Base-by-base conservation (phyloP, 1,140 invertebrate genomes). In the Pteromalus puparum region DNA sequence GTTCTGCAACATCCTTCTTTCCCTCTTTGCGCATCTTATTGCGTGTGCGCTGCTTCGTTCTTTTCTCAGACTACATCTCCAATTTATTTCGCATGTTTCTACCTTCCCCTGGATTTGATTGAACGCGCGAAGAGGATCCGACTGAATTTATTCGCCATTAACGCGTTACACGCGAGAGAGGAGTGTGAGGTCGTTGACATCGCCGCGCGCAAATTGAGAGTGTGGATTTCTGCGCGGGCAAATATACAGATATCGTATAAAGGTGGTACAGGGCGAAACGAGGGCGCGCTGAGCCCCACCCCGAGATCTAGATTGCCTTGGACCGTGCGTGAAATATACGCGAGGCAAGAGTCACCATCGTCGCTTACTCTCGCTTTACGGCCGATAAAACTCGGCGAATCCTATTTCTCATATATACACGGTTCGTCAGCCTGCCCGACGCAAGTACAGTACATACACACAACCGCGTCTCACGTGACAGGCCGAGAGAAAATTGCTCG, bases 1-100 rank as follows among this genome's bases (percentile, higher is more conserved):
- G 68, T 86, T 85, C 84, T 82, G 73, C 61, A 72, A 78, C 83
- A 34, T 28, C 10, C 70, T 10, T 26, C 26, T 28, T 30, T 30
- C 13, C n/a, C n/a, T n/a, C 70, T 13, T 30, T 7, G 26, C 70
- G 26, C 70, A 26, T 24, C 21, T 28, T 28, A 24, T n/a, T 7
- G 26, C 70, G 2, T 7, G 2, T 7, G 28, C 3, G 24, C 28
- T 65, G 24, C 24, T 46, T 28, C 24, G 70, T 24, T 72, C 65
- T 24, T 28, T 28, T 70, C 21, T 42, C 72, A 80, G 81, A 67
- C 24, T 85, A 75, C 85, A 42, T 78, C 34, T 68, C 21, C 53
- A 18, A 21, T 18, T 61, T 61, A 21, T 61, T 61, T 61, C 53
- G 6, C 4, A 6, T 61, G 21, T 61, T 21, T 61, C 0, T 61